phyloP scores from a whole-genome alignment of 2,888 invertebrate species.

The Petrolisthes cinctipes region DNA sequence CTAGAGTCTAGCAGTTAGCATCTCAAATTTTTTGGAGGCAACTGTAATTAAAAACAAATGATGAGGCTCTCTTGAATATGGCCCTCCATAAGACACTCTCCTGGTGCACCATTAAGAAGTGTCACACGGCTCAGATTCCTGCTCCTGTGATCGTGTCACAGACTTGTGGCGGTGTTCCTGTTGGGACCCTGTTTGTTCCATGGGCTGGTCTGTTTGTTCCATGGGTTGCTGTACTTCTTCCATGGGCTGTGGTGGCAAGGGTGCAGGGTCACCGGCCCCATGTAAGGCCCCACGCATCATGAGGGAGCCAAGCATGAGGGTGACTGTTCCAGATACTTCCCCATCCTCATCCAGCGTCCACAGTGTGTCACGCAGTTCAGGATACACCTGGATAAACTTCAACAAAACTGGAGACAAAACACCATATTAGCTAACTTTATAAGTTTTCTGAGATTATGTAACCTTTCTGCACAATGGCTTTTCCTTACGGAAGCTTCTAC shows the following conservation, averaged over 20 bases:
- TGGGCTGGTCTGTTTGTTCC: constrained; percentile 46
- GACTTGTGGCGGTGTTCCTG: constrained; percentile 21
- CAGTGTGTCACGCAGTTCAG: constrained; percentile 57
- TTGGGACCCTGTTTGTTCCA: constrained; percentile 39
- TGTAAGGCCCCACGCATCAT: constrained; percentile 57
- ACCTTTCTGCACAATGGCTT: too few species aligned
- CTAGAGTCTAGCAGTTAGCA: too few species aligned
- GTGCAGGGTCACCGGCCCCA: constrained; percentile 21
- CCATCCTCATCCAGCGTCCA: constrained; percentile 65
- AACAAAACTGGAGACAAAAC: constrained; percentile 50
- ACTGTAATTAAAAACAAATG: too few species aligned
- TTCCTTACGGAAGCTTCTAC: not conserved
- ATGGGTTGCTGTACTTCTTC: constrained; percentile 48
- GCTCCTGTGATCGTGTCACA: constrained; percentile 3
- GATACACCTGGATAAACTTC: constrained; percentile 64
- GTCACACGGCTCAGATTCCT: constrained; percentile 54
- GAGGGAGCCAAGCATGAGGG: constrained; percentile 62
- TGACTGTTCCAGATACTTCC: constrained; percentile 64
- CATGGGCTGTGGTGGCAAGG: constrained; percentile 32
- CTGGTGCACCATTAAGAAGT: constrained; percentile 38
- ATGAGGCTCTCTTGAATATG: too few species aligned
- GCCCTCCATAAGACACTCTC: too few species aligned
- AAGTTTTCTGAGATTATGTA: too few species aligned
- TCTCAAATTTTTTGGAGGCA: too few species aligned
- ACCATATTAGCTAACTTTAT: too few species aligned